Conservation (phyloP, 53 echinoderm and acorn worm species). For the Holothuria scabra region DNA sequence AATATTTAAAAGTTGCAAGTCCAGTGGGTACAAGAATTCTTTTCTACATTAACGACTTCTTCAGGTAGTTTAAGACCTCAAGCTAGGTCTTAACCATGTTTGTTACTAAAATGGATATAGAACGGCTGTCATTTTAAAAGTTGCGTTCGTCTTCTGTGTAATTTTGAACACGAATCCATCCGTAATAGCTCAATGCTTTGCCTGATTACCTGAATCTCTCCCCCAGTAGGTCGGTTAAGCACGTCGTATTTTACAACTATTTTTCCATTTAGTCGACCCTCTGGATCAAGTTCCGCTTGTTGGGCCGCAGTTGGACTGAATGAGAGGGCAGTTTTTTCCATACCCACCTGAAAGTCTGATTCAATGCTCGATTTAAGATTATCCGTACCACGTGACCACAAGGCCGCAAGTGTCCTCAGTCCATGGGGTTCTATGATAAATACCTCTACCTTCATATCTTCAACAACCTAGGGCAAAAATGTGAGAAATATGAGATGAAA, state of each 20-base stretch:
- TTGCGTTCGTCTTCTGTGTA: too few relatives aligned
- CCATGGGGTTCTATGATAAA: conserved; percentile 65
- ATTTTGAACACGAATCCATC: too few relatives aligned
- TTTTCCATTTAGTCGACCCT: conserved; percentile 65
- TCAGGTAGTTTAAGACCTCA: too few relatives aligned
- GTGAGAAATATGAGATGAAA: neutral
- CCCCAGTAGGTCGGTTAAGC: neutral
- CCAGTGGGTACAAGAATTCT: too few relatives aligned
- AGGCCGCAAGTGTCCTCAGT: neutral
- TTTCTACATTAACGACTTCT: too few relatives aligned
- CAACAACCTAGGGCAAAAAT: conserved; percentile 48
- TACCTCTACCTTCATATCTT: conserved; percentile 52
- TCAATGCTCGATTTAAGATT: conserved; percentile 10
- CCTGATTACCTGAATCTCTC: neutral
- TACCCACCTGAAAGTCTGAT: neutral
- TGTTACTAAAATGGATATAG: too few relatives aligned
- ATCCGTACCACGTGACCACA: neutral
- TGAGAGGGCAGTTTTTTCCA: conserved; percentile 26
- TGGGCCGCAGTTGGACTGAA: conserved; percentile 50
- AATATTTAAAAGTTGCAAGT: too few relatives aligned
- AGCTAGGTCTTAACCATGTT: too few relatives aligned
- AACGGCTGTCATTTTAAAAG: too few relatives aligned
- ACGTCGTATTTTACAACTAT: conserved; percentile 88
- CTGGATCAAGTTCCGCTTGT: conserved; percentile 9
- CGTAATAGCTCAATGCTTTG: too few relatives aligned